Base-by-base conservation (phyloP, 2,113 vertebrate genomes). In the Centropus bengalensis region DNA sequence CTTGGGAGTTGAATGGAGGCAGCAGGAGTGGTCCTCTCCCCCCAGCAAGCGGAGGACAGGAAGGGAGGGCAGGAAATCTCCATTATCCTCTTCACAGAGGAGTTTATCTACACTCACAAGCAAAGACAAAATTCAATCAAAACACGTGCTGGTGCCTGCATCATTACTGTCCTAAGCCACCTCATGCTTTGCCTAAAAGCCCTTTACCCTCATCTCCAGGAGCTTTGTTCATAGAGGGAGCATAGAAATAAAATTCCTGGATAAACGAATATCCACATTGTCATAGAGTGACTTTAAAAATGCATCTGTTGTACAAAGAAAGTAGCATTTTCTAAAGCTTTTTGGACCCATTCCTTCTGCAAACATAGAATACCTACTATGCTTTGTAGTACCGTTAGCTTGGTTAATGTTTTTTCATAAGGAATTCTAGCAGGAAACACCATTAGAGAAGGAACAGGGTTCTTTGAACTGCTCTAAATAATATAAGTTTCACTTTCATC, bases 391-490 rank as follows among this genome's bases (percentile, higher is more conserved):
- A 87, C 67, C 1, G 51, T 93, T 76, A 87, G 77, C 76, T 90
- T 90, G 79, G 82, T 83, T 96, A 94, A 94, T 91, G 78, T 93
- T 94, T 94, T 95, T 96, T 96, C 93, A 87, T 93, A 94, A 96
- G 92, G 78, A 95, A 94, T 93, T 91, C 90, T 93, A 91, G 69
- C 94, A 96, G 91, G 88, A 96, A 75, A 71, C 81, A 86, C 86
- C 84, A 83, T 95, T 96, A 94, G 71, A 97, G 93, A 89, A 95
- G 92, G 82, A 97, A 91, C 69, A 58, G 38, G 32, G 45, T 79
- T 90, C 92, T 97, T 96, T 97, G 94, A 97, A 96, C 92, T 79
- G 88, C 55, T 95, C 91, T 94, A 94, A 96, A 96, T 94, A 97
- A 96, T 96, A 2, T 84, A 91, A 93, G 84, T 91, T 96, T 82